Conservation (phyloP, 1,140 invertebrate genomes). For the Ditylenchus dipsaci region DNA sequence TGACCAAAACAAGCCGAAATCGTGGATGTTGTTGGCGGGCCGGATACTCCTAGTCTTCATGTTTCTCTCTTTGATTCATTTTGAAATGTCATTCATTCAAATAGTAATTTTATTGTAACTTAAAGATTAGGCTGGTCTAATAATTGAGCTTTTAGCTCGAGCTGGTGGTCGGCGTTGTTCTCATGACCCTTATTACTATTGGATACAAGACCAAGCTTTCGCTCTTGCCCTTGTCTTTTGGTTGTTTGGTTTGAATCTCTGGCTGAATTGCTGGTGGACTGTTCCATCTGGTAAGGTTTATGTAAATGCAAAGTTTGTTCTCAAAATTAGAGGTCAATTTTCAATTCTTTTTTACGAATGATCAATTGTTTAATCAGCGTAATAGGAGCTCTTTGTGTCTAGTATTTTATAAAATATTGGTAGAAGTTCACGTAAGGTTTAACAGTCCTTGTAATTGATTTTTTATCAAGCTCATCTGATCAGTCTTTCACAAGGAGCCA, state of each 20-base stretch:
- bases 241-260: constrained; percentile 84
- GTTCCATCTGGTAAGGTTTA: constrained; percentile 70
- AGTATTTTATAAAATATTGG: too few relatives aligned
- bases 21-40: constrained; percentile 89
- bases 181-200: constrained; percentile 92
- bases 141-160: constrained; percentile 68
- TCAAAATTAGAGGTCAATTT: too few relatives aligned
- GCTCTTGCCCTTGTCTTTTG: constrained; percentile 86
- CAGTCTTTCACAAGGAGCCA: too few relatives aligned
- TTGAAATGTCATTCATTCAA: constrained; percentile 84
- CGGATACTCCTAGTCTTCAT: constrained; percentile 93
- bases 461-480: too few relatives aligned
- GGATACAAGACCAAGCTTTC: constrained; percentile 97
- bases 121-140: constrained; percentile 4
- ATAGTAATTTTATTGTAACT: constrained; percentile 41
- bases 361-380: too few relatives aligned
- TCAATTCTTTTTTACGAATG: too few relatives aligned
- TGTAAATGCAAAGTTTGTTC: too few relatives aligned
- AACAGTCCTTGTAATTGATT: too few relatives aligned
- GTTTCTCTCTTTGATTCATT: constrained; percentile 91
- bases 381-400: too few relatives aligned
- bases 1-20: constrained; percentile 90
- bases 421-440: too few relatives aligned
- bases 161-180: constrained; percentile 82
- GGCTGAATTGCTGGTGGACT: constrained; percentile 96